phyloP scores from a whole-genome alignment of 2,888 invertebrate genomes.

The Actias luna region DNA sequence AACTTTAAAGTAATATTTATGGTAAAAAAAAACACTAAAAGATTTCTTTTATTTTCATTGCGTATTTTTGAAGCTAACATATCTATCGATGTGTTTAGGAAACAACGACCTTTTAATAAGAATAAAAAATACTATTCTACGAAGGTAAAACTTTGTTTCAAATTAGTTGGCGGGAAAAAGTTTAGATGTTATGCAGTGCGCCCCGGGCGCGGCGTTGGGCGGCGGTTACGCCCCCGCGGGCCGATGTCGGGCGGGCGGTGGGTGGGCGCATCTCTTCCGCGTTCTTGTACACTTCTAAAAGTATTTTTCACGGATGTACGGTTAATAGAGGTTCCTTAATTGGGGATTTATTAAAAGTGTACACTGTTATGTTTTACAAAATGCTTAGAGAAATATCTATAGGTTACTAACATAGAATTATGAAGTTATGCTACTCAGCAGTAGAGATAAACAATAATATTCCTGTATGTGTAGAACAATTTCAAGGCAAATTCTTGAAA shows the following conservation, averaged over 20 bases:
- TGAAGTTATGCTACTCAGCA: too few species aligned
- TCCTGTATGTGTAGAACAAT: too few species aligned
- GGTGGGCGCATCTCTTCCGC: constrained; percentile 69
- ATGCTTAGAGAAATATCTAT: too few species aligned
- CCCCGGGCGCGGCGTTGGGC: constrained; percentile 69
- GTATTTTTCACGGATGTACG: not conserved
- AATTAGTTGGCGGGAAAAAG: constrained; percentile 59
- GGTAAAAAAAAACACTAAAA: not conserved
- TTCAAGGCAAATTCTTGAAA: too few species aligned
- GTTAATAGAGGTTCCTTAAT: not conserved
- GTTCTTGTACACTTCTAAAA: constrained; percentile 35
- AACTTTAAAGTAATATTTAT: not conserved
- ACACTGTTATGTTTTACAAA: too few species aligned
- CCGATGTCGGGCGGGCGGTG: constrained; percentile 73
- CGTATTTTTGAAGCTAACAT: not conserved
- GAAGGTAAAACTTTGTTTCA: not conserved
- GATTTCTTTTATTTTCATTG: not conserved
- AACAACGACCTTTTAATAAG: not conserved
- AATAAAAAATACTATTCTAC: not conserved
- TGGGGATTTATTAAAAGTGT: not conserved
- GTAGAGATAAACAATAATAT: too few species aligned
- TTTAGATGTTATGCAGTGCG: constrained; percentile 41
- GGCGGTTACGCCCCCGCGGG: constrained; percentile 78
- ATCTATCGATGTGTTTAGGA: not conserved
- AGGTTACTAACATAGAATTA: too few species aligned